These are phyloP conservation scores for Tipula lateralis DNA, from an alignment of 2,888 invertebrate genomes.

Conservation along the genomic window DNA sequence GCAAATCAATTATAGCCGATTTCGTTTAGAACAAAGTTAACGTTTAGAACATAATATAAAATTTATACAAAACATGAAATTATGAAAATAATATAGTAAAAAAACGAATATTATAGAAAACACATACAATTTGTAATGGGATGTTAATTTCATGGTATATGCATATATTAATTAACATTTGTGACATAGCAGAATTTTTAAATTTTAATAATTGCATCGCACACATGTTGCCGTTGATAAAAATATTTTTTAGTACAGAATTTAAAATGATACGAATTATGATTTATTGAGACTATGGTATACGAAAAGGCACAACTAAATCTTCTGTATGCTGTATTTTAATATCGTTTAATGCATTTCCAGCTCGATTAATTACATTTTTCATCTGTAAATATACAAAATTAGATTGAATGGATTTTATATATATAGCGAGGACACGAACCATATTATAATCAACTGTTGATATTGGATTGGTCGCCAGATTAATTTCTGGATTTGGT, in stretches of 20 bases:
- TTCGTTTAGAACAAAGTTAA: not conserved
- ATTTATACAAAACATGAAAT: not conserved
- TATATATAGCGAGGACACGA: not conserved
- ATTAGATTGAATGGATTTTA: too few species aligned
- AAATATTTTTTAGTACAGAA: not conserved
- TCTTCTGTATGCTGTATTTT: constrained; percentile 85
- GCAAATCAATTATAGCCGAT: not conserved
- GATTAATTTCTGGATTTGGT: constrained; percentile 64
- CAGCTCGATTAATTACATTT: constrained; percentile 62
- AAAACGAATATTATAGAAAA: not conserved
- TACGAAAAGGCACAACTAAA: constrained; percentile 81
- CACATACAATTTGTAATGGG: not conserved
- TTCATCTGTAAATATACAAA: constrained; percentile 61
- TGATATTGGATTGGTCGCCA: constrained; percentile 59
- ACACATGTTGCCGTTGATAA: not conserved
- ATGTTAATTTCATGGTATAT: not conserved
- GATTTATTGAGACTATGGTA: constrained; percentile 52
- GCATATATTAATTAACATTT: not conserved
- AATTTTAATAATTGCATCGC: not conserved
- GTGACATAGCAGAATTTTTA: not conserved
- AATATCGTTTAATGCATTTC: constrained; percentile 69
- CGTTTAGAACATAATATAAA: not conserved
- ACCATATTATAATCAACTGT: constrained; percentile 67
- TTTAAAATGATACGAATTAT: not conserved
- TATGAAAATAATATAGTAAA: not conserved